phyloP scores from a whole-genome alignment of 2,113 vertebrate species.

The Podiceps cristatus region DNA sequence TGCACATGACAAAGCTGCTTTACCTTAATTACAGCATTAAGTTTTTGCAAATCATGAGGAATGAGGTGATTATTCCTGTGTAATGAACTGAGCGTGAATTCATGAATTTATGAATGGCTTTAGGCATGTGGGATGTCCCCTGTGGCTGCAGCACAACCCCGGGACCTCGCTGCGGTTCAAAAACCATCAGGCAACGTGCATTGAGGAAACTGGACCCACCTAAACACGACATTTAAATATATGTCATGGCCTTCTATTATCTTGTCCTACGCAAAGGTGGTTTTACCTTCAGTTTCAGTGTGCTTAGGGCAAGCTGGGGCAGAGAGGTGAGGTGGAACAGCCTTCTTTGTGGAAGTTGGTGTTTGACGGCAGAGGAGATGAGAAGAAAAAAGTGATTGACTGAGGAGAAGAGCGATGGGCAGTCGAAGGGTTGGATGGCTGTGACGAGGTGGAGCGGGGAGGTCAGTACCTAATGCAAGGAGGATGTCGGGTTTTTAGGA shows the following conservation, averaged over 20 bases:
- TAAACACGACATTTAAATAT: accelerated
- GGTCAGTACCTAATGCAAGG: background rate
- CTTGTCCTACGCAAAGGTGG: accelerated
- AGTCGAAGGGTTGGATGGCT: background rate
- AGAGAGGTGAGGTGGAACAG: background rate
- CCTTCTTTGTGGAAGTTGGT: background rate
- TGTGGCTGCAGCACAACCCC: background rate
- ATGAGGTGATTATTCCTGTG: background rate
- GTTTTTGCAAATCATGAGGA: background rate
- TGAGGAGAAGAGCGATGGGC: background rate
- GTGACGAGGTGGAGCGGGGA: background rate
- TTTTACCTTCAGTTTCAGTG: background rate
- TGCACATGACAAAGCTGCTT: background rate
- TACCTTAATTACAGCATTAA: background rate
- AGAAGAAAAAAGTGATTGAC: background rate
- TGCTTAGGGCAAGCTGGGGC: background rate
- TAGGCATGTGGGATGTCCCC: background rate
- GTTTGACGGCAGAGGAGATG: background rate
- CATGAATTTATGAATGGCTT: background rate
- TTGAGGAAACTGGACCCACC: background rate
- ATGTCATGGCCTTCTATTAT: background rate
- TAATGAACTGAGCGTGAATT: background rate
- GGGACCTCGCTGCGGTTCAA: background rate
- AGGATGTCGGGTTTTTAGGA: background rate
- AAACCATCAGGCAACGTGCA: too few relatives aligned